A percentile compares a stretch with the other conserved stretches of the same genome.
phyloP scores from a whole-genome alignment of 2,113 vertebrate genomes.

The Tragelaphus imberbis region DNA sequence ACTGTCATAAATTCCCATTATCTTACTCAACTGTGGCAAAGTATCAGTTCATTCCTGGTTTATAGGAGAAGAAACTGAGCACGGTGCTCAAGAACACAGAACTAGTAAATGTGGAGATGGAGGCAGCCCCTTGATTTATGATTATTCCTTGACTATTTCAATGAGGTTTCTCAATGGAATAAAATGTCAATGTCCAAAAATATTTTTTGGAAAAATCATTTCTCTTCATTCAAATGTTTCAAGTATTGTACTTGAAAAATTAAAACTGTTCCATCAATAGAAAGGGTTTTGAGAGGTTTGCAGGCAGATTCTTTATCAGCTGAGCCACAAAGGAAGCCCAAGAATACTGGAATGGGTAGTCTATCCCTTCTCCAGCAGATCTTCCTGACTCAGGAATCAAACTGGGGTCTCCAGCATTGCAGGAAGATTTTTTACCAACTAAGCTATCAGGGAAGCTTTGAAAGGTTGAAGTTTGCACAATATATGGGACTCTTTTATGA shows the following conservation, averaged over 20 bases:
- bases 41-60: neutral
- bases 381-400: neutral
- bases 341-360: neutral
- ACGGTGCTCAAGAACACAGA: neutral
- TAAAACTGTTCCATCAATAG: neutral
- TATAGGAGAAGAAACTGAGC: neutral
- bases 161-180: neutral
- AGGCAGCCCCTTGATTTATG: neutral
- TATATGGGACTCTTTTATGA: neutral
- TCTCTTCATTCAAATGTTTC: neutral
- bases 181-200: neutral
- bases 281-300: neutral
- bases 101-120: too few relatives aligned
- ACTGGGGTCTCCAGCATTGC: neutral
- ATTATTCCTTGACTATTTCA: neutral
- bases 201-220: neutral
- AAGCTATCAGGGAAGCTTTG: neutral
- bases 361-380: neutral
- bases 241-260: neutral
- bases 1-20: neutral
- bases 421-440: neutral
- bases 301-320: neutral
- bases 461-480: neutral
- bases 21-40: neutral
- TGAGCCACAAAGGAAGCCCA: neutral